Conservation (phyloP, 2,797 vertebrate genomes). For the Tolypeutes matacus region DNA sequence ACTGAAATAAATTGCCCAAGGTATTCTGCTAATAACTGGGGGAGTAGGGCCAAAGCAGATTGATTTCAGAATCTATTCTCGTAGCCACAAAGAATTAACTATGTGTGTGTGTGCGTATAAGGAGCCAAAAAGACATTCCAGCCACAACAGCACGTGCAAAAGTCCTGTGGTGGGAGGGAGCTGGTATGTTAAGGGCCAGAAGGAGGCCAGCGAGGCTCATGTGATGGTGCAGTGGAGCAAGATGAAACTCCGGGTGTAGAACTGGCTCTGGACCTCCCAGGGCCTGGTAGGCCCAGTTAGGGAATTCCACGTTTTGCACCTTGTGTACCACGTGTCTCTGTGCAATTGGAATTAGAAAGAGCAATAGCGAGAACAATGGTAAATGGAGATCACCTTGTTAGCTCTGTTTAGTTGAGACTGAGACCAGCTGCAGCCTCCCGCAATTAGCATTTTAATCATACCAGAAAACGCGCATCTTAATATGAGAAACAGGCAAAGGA, state of each 20-base stretch:
- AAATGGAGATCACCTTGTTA: neutral
- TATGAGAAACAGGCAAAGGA: neutral
- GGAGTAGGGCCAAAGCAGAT: neutral
- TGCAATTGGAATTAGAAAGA: neutral
- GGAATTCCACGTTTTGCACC: neutral
- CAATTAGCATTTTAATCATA: neutral
- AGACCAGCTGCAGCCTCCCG: neutral
- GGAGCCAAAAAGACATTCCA: neutral
- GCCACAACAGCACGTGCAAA: neutral
- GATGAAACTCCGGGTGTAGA: fast-evolving
- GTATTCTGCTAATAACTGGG: neutral
- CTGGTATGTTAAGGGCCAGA: neutral
- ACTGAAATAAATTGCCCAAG: neutral
- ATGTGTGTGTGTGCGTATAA: neutral
- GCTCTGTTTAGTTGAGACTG: neutral
- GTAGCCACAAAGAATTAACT: neutral
- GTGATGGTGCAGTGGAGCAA: neutral
- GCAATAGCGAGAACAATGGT: neutral
- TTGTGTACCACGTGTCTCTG: neutral
- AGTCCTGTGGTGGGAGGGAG: neutral
- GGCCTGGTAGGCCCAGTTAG: too few relatives aligned
- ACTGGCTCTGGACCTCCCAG: neutral
- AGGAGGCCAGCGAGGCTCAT: neutral
- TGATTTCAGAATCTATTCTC: neutral
- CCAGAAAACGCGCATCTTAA: neutral